phyloP scores from a whole-genome alignment of 2,888 invertebrate genomes.

The Dolichomitus sp. region DNA sequence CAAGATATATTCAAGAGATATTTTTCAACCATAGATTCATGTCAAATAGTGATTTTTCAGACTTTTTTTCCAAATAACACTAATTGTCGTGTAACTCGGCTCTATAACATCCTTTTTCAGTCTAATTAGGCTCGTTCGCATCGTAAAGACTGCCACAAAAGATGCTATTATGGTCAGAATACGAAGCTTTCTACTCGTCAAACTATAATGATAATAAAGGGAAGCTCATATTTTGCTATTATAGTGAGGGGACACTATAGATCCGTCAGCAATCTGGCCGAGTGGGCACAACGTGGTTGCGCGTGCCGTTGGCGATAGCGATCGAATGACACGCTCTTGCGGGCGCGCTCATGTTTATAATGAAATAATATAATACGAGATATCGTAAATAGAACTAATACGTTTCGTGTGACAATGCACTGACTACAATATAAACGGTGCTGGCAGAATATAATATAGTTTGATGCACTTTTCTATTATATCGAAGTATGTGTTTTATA shows the following conservation, averaged over 20 bases:
- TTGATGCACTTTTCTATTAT: background rate
- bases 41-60: no score
- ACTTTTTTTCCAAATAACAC: no score
- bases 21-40: no score
- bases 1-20: no score
- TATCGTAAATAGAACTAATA: conserved; percentile 35
- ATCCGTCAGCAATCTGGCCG: conserved; percentile 3
- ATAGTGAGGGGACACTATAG: conserved; percentile 40
- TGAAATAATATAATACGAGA: conserved; percentile 42
- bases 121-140: no score
- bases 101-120: no score
- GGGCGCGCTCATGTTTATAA: conserved; percentile 25
- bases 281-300: conserved; percentile 37
- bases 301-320: conserved; percentile 44
- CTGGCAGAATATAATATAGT: background rate
- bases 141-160: no score
- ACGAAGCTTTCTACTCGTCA: no score
- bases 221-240: no score
- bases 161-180: no score
- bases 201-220: no score
- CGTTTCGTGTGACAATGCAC: background rate
- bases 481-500: background rate
- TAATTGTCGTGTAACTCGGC: no score
- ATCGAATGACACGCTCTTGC: conserved; percentile 45
- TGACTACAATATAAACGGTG: background rate